Conservation (phyloP, 1,140 invertebrate species). For the Trachelipus rathkii region DNA sequence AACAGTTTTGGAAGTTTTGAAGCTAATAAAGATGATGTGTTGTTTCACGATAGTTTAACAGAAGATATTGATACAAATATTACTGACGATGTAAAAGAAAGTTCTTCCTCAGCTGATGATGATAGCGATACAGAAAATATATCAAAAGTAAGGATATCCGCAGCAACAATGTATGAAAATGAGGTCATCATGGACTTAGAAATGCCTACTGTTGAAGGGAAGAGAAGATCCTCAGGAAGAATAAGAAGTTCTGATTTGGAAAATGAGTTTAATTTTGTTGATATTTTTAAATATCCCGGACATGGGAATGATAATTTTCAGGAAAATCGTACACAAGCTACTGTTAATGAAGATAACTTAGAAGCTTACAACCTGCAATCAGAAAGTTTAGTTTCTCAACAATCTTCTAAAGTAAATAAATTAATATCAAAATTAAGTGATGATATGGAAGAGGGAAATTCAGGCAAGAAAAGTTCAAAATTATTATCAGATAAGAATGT, state of each 20-base stretch:
- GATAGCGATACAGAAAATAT: slow-evolving; percentile 28
- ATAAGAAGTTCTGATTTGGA: neutral
- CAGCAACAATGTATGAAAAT: slow-evolving; percentile 41
- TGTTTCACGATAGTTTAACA: slow-evolving; percentile 26
- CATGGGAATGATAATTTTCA: too few relatives aligned
- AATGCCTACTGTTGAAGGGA: neutral
- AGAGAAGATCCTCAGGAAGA: neutral
- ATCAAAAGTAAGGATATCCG: slow-evolving; percentile 37
- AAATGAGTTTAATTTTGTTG: neutral
- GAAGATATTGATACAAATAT: slow-evolving; percentile 18
- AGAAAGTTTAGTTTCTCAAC: too few relatives aligned
- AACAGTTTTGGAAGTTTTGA: slow-evolving; percentile 35
- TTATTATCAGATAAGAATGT: neutral
- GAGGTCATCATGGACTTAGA: slow-evolving; percentile 40
- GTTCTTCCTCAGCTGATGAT: slow-evolving; percentile 36
- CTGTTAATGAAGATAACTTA: too few relatives aligned
- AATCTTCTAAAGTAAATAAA: too few relatives aligned
- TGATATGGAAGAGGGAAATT: neutral
- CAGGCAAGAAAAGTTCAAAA: neutral
- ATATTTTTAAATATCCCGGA: neutral
- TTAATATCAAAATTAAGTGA: too few relatives aligned
- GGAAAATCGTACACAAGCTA: too few relatives aligned
- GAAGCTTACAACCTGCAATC: too few relatives aligned
- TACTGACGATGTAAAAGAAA: slow-evolving; percentile 16
- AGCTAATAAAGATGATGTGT: slow-evolving; percentile 35